Evolutionary conservation across 2,888 invertebrate genomes (phyloP).

Genomic region (Drosophila phalerata): DNA sequence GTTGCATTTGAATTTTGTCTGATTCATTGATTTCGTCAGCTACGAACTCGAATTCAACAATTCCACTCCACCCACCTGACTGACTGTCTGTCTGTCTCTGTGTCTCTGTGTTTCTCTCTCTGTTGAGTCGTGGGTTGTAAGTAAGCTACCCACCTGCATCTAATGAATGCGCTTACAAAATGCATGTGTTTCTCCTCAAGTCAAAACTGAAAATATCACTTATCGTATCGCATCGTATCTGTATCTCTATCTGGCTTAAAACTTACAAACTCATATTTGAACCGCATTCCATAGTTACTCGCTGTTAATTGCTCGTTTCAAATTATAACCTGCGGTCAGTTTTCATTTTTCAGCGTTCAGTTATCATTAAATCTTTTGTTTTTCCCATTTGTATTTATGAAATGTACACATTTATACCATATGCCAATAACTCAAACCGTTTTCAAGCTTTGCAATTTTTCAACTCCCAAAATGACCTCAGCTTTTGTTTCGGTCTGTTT

Average conservation of each 20-base stretch:
- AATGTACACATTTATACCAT: conserved; percentile 28
- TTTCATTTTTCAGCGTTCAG: conserved; percentile 21
- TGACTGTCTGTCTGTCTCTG: neutral
- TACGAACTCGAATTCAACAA: neutral
- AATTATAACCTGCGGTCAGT: conserved; percentile 62
- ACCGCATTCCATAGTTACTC: conserved; percentile 53
- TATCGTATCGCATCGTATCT: conserved; percentile 68
- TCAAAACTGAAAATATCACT: conserved; percentile 50
- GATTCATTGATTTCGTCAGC: conserved; percentile 61
- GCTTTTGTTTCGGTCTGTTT: conserved; percentile 39
- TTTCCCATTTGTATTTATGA: conserved; percentile 40
- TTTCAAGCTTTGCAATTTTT: conserved; percentile 61
- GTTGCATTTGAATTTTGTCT: conserved; percentile 31
- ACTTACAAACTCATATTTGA: conserved; percentile 16
- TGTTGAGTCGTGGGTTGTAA: conserved; percentile 19
- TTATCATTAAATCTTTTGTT: conserved; percentile 48
- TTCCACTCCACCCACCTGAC: conserved; percentile 29
- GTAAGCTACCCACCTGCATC: conserved; percentile 47
- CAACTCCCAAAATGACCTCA: conserved; percentile 68
- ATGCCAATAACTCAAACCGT: conserved; percentile 29
- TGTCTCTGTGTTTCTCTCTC: neutral
- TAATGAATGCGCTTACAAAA: conserved; percentile 42
- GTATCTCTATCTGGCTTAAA: conserved; percentile 24
- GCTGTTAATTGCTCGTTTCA: conserved; percentile 66
- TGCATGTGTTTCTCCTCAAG: conserved; percentile 28